A percentile compares a stretch with the other conserved stretches of the same genome.
Conservation (phyloP, 2,113 vertebrate species). For the Malurus alboscapulatus region DNA sequence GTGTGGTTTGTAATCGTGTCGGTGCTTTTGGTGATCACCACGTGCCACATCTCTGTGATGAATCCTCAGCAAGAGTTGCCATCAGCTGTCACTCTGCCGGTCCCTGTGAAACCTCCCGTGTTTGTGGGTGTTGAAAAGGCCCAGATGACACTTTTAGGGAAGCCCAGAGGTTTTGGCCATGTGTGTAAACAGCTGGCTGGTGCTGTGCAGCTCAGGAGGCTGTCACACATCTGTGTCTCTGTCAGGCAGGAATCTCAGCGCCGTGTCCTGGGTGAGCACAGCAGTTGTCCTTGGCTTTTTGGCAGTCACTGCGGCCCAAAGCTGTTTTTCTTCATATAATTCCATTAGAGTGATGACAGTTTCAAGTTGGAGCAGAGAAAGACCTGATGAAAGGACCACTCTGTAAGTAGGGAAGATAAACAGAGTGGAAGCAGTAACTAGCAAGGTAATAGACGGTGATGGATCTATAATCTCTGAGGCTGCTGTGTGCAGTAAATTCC, state of each 20-base stretch:
- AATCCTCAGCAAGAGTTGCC: neutral
- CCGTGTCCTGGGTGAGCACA: neutral
- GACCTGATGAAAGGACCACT: conserved; percentile 52
- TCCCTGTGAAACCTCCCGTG: neutral
- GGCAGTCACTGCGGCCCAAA: conserved; percentile 6
- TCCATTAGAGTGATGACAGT: conserved; percentile 65
- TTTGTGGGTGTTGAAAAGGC: neutral
- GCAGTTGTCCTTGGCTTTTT: conserved; percentile 48
- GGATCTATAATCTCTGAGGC: conserved; percentile 63
- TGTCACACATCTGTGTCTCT: neutral
- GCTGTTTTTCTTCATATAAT: conserved; percentile 42
- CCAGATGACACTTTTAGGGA: neutral
- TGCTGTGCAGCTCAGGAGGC: neutral
- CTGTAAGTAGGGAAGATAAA: conserved; percentile 46
- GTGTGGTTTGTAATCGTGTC: fast-evolving
- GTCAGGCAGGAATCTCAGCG: neutral
- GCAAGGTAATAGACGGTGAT: conserved; percentile 63
- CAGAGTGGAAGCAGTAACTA: conserved; percentile 59
- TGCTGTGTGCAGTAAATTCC: conserved; percentile 65
- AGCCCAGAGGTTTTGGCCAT: neutral
- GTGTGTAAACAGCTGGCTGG: neutral
- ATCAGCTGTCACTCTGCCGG: neutral
- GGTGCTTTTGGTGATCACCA: neutral
- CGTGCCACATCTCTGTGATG: fast-evolving
- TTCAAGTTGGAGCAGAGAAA: conserved; percentile 49